phyloP scores from a whole-genome alignment of 2,113 vertebrate genomes.

The Oriolus oriolus region DNA sequence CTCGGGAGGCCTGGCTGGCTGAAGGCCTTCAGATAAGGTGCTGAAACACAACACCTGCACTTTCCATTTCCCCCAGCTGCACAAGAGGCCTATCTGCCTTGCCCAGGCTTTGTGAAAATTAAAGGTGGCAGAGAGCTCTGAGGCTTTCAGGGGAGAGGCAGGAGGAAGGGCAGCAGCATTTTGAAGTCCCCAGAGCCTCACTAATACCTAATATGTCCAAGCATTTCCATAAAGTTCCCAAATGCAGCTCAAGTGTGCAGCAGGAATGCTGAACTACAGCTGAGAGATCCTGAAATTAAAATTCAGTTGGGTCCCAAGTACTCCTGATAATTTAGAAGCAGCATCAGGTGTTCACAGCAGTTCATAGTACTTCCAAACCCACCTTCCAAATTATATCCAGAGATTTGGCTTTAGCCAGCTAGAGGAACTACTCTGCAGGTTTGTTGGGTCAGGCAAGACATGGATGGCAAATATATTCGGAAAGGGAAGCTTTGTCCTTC shows the following conservation, averaged over 20 bases:
- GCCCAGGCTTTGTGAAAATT: not conserved
- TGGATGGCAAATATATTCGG: not conserved
- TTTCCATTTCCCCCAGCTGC: not conserved
- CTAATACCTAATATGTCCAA: not conserved
- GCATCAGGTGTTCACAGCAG: not conserved
- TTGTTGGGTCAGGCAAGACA: not conserved
- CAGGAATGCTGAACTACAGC: not conserved
- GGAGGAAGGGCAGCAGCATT: not conserved
- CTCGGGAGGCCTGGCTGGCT: not conserved
- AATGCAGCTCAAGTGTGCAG: not conserved
- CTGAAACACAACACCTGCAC: conserved; percentile 19
- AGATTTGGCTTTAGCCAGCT: not conserved
- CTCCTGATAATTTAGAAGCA: not conserved
- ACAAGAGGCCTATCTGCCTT: not conserved
- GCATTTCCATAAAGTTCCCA: not conserved
- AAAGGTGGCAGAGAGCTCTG: not conserved
- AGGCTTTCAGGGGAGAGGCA: not conserved
- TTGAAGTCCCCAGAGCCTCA: not conserved
- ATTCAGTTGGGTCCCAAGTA: not conserved
- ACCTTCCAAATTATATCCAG: not conserved
- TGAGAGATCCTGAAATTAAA: not conserved
- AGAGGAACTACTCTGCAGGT: not conserved
- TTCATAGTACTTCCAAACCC: not conserved
- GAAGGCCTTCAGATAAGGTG: conserved; percentile 1
- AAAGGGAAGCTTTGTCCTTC: not conserved